Conservation (phyloP, 2,113 vertebrate genomes). For the Malurus alboscapulatus region DNA sequence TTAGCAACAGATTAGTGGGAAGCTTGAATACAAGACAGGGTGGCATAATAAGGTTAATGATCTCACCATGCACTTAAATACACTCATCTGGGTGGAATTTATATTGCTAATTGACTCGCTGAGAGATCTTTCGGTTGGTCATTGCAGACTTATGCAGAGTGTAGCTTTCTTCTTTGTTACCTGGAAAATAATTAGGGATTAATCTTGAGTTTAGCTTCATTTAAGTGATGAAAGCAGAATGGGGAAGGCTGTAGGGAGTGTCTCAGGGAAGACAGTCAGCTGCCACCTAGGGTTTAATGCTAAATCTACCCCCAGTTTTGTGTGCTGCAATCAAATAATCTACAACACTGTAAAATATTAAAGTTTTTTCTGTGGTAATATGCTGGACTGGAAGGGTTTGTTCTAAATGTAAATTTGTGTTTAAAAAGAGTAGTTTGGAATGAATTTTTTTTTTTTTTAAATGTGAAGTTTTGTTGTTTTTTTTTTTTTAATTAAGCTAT, state of each 20-base stretch:
- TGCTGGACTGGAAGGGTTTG: neutral
- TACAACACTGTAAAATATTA: neutral
- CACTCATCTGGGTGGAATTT: neutral
- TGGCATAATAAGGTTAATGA: slow-evolving; percentile 7
- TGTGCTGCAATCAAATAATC: neutral
- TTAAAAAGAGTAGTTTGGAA: neutral
- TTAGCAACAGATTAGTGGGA: slow-evolving; percentile 14
- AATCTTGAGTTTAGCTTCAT: neutral
- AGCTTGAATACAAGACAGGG: neutral
- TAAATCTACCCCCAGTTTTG: neutral
- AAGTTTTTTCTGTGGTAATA: neutral
- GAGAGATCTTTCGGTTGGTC: neutral
- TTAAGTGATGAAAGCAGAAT: neutral
- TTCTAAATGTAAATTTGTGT: rapidly evolving
- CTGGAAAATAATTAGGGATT: neutral
- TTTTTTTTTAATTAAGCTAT: neutral
- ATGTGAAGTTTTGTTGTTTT: neutral
- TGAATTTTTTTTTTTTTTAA: neutral
- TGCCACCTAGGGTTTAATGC: neutral
- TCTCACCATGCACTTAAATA: neutral
- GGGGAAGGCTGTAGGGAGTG: neutral
- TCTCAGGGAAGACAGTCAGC: neutral
- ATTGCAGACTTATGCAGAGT: neutral
- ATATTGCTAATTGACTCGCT: neutral
- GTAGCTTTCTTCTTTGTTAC: neutral